These are phyloP conservation scores for Emys orbicularis DNA, from an alignment of 2,797 vertebrate species.

Conservation along the genomic window DNA sequence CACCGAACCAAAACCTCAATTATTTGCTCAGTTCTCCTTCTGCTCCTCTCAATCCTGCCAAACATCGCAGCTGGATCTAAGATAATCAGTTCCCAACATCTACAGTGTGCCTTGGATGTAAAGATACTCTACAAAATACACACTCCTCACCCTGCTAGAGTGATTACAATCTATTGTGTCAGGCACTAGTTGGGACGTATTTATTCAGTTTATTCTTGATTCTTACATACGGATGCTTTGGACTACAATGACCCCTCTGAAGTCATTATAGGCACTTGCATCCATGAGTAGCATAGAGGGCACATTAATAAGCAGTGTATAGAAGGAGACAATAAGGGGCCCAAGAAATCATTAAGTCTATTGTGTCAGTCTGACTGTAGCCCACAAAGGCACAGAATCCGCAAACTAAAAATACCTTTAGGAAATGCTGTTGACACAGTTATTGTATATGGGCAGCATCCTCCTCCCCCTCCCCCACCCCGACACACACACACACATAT, in stretches of 20 bases:
- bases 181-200: slow-evolving; percentile 54
- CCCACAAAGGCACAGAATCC: slow-evolving; percentile 61
- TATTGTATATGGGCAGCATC: slow-evolving; percentile 56
- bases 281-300: slow-evolving; percentile 56
- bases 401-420: slow-evolving; percentile 73
- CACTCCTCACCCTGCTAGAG: slow-evolving; percentile 64
- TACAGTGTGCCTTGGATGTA: slow-evolving; percentile 49
- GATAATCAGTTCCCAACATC: slow-evolving; percentile 71
- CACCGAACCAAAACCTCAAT: background rate
- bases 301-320: slow-evolving; percentile 68
- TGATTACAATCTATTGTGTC: slow-evolving; percentile 73
- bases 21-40: background rate
- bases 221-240: slow-evolving; percentile 63
- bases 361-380: slow-evolving; percentile 74
- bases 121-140: slow-evolving; percentile 52
- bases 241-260: slow-evolving; percentile 65
- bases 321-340: slow-evolving; percentile 73
- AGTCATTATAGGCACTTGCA: slow-evolving; percentile 67
- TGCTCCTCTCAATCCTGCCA: slow-evolving; percentile 38
- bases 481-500: background rate
- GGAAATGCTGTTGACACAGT: slow-evolving; percentile 70
- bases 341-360: slow-evolving; percentile 77
- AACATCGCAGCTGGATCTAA: slow-evolving; percentile 42
- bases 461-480: background rate
- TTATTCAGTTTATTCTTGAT: slow-evolving; percentile 68